Base-by-base conservation (phyloP, 2,888 invertebrate genomes). In the Acrobasis repandana region DNA sequence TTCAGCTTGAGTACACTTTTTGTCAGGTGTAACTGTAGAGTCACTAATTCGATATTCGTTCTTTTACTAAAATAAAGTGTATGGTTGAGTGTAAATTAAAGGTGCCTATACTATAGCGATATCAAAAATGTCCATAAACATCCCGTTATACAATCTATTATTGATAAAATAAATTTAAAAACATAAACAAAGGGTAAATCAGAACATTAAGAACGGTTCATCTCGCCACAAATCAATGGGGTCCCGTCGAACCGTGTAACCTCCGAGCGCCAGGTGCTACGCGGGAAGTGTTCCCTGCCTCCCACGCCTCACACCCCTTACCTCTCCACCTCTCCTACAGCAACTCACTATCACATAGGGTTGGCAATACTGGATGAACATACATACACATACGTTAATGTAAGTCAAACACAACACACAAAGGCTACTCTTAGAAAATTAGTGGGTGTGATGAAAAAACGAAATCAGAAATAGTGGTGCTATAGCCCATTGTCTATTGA, bases 201-300 rank as follows among this genome's bases (percentile, higher is more conserved):
- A 76, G 78, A 76, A 73, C 75, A 80, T 77, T 76, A 78, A 77
- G 75, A 80, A 75, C 75, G 76, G 75, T 79, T 77, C 79, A 80
- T 83, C 85, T 86, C 73, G 82, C 83, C 77, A 88, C 87, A 88
- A 90, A 89, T 90, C 90, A 89, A 87, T 88, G 86, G 77, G 85
- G 86, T 85, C 83, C 82, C 77, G 83, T 84, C 82, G 85, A 82
- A 76, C 72, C 76, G 81, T 80, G 86, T 85, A 86, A 82, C 86
- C 88, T 84, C 85, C 74, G 77, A 80, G 83, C 88, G 90, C 91
- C 91, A 91, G 91, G 91, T 91, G 91, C 89, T 90, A 83, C 80
- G 86, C 91, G 90, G 90, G 91, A 90, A 86, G 90, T 87, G 61
- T 67, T 71, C 74, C 77, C 75, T 67, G 69, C 71, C 65, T 28